phyloP scores from a whole-genome alignment of 2,888 invertebrate species.

The Brenthis ino region DNA sequence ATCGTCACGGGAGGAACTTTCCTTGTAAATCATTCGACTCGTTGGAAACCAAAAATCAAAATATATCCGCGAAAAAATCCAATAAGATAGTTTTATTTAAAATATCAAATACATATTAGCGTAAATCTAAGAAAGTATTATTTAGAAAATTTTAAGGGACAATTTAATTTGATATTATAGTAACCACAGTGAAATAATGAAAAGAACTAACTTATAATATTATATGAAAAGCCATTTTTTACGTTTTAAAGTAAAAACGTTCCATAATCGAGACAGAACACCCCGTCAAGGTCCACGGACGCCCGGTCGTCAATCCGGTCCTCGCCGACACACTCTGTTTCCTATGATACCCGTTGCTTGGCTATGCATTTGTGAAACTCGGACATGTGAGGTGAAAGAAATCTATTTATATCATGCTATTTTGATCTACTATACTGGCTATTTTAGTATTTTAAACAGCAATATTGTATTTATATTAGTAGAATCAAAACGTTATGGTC shows the following conservation, averaged over 20 bases:
- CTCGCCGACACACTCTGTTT: conserved; percentile 73
- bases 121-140: too few species aligned
- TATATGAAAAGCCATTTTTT: neutral
- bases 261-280: conserved; percentile 34
- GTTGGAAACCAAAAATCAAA: too few species aligned
- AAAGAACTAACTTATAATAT: neutral
- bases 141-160: too few species aligned
- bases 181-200: neutral
- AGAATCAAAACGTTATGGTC: too few species aligned
- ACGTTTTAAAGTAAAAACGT: conserved; percentile 16
- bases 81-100: too few species aligned
- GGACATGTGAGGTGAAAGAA: conserved; percentile 35
- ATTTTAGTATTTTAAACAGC: neutral
- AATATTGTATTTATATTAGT: too few species aligned
- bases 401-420: conserved; percentile 6
- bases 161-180: too few species aligned
- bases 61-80: too few species aligned
- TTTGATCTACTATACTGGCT: neutral
- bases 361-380: conserved; percentile 38
- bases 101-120: too few species aligned
- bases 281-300: conserved; percentile 64
- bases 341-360: conserved; percentile 40
- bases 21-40: too few species aligned
- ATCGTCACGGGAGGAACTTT: too few species aligned
- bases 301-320: conserved; percentile 50